These are phyloP conservation scores for Pedetes capensis DNA, from an alignment of 2,113 vertebrate species.

Conservation along the genomic window DNA sequence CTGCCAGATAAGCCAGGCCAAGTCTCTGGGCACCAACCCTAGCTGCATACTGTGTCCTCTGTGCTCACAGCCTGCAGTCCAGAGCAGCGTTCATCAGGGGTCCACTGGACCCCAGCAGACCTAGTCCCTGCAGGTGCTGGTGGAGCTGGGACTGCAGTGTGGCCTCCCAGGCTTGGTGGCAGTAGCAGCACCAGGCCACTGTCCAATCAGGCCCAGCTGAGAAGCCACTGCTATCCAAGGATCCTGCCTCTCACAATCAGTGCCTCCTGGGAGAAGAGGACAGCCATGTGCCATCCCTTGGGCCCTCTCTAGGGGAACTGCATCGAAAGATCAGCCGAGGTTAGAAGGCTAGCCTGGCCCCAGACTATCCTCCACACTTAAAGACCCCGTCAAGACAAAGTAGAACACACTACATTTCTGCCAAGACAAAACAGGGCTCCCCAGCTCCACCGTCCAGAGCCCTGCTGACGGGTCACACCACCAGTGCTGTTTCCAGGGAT, in stretches of 20 bases:
- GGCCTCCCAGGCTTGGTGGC: not conserved
- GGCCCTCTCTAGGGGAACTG: not conserved
- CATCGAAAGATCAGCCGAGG: not conserved
- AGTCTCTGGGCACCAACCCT: not conserved
- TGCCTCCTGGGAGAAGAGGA: not conserved
- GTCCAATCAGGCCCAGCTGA: not conserved
- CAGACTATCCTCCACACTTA: not conserved
- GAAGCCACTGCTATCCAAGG: not conserved
- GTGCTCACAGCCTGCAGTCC: not conserved
- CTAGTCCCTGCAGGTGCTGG: not conserved
- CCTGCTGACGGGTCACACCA: not conserved
- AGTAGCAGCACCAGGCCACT: not conserved
- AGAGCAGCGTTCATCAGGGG: not conserved
- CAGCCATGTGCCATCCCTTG: not conserved
- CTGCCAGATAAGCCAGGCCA: no score
- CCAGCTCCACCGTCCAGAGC: not conserved
- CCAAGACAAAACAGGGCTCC: not conserved
- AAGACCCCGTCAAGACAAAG: not conserved
- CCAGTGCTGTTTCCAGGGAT: no score
- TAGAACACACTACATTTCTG: fast-evolving
- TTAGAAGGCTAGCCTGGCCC: not conserved
- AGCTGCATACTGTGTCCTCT: not conserved
- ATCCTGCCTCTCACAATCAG: not conserved
- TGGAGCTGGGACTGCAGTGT: not conserved
- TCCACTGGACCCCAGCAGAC: not conserved